Conservation (phyloP, 2,888 invertebrate genomes). For the Acronicta leporina region DNA sequence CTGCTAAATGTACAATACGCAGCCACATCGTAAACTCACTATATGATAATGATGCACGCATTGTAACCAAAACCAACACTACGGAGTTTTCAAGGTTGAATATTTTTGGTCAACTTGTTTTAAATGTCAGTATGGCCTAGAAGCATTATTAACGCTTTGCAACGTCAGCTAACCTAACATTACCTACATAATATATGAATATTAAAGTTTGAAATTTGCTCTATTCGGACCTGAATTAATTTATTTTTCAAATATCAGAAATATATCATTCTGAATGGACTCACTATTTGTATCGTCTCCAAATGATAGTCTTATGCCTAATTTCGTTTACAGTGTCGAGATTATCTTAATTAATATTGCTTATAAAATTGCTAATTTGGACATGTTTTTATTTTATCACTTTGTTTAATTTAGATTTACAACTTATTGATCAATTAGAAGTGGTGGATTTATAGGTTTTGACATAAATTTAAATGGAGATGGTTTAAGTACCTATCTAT, state of each 20-base stretch:
- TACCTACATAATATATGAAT: too few relatives aligned
- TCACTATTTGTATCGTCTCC: constrained; percentile 5
- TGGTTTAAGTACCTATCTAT: constrained; percentile 41
- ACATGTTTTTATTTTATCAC: constrained; percentile 53
- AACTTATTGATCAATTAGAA: constrained; percentile 32
- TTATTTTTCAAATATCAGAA: neutral
- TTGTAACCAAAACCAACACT: too few relatives aligned
- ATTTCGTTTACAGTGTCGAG: constrained; percentile 48
- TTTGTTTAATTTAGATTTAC: constrained; percentile 32
- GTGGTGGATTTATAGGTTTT: constrained; percentile 31
- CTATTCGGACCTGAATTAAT: constrained; percentile 1
- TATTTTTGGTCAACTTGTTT: too few relatives aligned
- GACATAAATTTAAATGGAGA: constrained; percentile 28
- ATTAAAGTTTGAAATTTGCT: too few relatives aligned
- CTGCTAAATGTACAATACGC: constrained; percentile 18
- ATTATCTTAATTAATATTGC: constrained; percentile 54
- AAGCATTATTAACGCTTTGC: too few relatives aligned
- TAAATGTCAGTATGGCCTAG: too few relatives aligned
- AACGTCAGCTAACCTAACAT: too few relatives aligned
- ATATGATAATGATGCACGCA: too few relatives aligned
- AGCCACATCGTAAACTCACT: constrained; percentile 18
- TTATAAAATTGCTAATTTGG: constrained; percentile 57
- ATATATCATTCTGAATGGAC: constrained; percentile 19
- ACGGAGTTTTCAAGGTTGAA: too few relatives aligned
- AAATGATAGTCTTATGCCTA: constrained; percentile 20